phyloP scores from a whole-genome alignment of 2,113 vertebrate genomes.

The Helogale parvula region DNA sequence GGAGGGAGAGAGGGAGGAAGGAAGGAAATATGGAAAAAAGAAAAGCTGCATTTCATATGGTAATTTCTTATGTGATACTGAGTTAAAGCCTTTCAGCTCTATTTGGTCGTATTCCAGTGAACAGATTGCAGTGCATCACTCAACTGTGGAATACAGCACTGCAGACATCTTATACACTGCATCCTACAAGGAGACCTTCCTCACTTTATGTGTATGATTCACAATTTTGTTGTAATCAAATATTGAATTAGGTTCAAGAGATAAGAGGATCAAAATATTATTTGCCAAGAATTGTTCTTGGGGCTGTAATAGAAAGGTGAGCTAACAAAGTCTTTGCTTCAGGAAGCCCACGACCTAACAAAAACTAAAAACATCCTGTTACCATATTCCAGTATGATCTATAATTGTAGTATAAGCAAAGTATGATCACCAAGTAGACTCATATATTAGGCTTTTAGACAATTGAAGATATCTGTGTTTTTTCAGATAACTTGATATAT shows the following conservation, averaged over 20 bases:
- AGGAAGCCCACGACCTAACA: not conserved
- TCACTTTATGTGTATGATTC: not conserved
- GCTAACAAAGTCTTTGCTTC: not conserved
- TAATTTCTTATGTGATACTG: not conserved
- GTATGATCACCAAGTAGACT: not conserved
- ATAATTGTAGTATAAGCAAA: not conserved
- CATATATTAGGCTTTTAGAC: not conserved
- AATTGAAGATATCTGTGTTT: not conserved
- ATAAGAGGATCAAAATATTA: not conserved
- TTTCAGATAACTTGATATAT: not conserved
- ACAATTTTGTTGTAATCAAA: not conserved
- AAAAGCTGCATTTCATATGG: conserved; percentile 2
- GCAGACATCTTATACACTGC: not conserved
- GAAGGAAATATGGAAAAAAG: not conserved
- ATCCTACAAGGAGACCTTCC: not conserved
- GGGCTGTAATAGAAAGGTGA: not conserved
- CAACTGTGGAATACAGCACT: not conserved
- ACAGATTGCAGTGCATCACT: not conserved
- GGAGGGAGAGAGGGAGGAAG: too few species aligned
- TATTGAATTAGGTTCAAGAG: not conserved
- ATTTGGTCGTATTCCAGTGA: not conserved
- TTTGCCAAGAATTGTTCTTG: not conserved
- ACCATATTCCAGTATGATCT: not conserved
- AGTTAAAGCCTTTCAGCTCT: not conserved
- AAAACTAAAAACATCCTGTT: not conserved